A percentile compares a stretch with the other conserved stretches of the same genome.
phyloP scores from a whole-genome alignment of 2,888 invertebrate species.

The Lysandra bellargus region DNA sequence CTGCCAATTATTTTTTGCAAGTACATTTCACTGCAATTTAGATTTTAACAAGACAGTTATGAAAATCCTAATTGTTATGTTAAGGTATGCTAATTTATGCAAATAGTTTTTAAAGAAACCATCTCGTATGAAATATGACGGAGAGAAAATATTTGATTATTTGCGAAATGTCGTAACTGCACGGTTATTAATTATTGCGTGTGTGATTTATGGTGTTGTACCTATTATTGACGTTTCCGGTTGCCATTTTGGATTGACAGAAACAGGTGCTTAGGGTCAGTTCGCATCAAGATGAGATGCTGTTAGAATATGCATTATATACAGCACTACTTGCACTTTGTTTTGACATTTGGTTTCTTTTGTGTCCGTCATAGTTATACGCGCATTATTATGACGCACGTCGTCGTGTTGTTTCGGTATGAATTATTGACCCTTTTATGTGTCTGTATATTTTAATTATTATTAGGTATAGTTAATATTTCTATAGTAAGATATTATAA shows the following conservation, averaged over 20 bases:
- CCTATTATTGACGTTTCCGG: not conserved
- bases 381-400: too few species aligned
- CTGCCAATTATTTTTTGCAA: not conserved
- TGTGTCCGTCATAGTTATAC: too few species aligned
- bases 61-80: constrained; percentile 1
- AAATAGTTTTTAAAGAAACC: constrained; percentile 10
- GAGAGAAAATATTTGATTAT: constrained; percentile 24
- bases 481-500: too few species aligned
- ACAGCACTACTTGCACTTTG: too few species aligned
- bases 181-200: constrained; percentile 23
- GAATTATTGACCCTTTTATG: too few species aligned
- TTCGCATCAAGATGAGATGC: not conserved
- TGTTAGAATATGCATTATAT: too few species aligned
- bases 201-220: not conserved
- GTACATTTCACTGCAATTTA: not conserved
- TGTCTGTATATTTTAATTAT: too few species aligned
- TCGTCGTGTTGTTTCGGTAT: too few species aligned
- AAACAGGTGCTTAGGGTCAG: not conserved
- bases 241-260: not conserved
- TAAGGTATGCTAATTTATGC: constrained; percentile 16
- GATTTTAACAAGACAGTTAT: not conserved
- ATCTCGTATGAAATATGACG: not conserved
- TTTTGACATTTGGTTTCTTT: too few species aligned
- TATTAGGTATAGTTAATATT: too few species aligned
- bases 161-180: not conserved